A percentile compares a stretch with the other conserved stretches of the same genome.
Conservation (phyloP, 2,113 vertebrate species). For the Pluvianellus socialis region DNA sequence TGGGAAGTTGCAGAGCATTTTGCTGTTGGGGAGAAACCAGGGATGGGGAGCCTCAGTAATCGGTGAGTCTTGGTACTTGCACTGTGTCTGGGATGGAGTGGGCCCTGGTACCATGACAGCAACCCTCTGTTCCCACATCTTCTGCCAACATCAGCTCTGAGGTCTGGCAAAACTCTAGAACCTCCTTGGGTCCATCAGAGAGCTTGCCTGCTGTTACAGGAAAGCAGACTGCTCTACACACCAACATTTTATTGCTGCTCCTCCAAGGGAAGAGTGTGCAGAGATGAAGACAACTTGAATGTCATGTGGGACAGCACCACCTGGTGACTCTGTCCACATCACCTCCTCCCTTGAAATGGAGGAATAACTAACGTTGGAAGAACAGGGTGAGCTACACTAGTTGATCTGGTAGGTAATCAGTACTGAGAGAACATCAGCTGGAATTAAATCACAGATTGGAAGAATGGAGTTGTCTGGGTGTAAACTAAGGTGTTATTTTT, state of each 20-base stretch:
- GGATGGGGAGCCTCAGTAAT: not conserved
- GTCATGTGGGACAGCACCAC: conserved; percentile 10
- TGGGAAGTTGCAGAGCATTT: not conserved
- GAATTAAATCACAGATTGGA: too few species aligned
- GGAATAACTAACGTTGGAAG: not conserved
- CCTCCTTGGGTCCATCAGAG: not conserved
- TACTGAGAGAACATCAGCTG: too few species aligned
- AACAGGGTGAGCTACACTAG: not conserved
- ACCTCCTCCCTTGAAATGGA: not conserved
- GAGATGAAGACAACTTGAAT: not conserved
- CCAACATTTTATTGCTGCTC: not conserved
- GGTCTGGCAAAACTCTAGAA: not conserved
- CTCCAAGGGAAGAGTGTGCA: not conserved
- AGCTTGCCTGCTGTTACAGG: not conserved
- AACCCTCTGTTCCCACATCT: not conserved
- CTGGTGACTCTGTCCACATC: not conserved
- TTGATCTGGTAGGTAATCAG: not conserved
- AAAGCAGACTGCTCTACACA: not conserved
- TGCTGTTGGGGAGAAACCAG: not conserved
- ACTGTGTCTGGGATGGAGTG: not conserved
- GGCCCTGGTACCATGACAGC: not conserved
- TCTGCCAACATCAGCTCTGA: not conserved
- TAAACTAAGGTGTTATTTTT: too few species aligned
- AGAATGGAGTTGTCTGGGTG: too few species aligned
- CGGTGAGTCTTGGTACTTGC: not conserved